A percentile compares a stretch with the other conserved stretches of the same genome.
Evolutionary conservation across 2,797 vertebrate genomes (phyloP).

Genomic region (Scyliorhinus canicula): DNA sequence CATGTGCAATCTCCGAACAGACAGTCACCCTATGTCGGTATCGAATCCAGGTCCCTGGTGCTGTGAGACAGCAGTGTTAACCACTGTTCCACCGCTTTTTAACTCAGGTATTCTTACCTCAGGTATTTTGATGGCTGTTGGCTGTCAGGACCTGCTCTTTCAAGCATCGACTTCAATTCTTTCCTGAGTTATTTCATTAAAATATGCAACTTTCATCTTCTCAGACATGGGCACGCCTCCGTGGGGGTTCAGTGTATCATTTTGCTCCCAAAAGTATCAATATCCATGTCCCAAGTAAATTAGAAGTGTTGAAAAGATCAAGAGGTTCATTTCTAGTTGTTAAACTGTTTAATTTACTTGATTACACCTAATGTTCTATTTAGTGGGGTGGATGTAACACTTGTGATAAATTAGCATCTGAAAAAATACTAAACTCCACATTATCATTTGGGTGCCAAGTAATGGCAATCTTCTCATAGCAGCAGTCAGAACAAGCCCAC

Average conservation of each 20-base stretch:
- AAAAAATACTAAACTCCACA: background rate
- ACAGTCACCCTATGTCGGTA: too few relatives aligned
- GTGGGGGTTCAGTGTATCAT: background rate
- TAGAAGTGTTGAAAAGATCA: background rate
- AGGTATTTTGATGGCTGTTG: background rate
- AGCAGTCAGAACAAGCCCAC: background rate
- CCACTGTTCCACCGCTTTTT: background rate
- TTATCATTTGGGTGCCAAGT: background rate
- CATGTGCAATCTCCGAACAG: too few relatives aligned
- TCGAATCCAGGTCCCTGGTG: too few relatives aligned
- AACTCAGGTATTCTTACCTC: background rate
- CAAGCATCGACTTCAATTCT: background rate
- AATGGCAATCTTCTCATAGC: background rate
- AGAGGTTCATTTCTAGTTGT: too few relatives aligned
- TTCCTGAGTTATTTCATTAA: background rate
- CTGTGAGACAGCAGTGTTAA: too few relatives aligned
- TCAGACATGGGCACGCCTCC: background rate
- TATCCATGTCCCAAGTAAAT: background rate
- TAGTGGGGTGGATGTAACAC: background rate
- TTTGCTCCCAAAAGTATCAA: background rate
- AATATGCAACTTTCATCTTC: background rate
- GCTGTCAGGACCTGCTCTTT: background rate
- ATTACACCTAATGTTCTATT: too few relatives aligned
- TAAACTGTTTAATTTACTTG: too few relatives aligned
- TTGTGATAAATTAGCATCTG: background rate